Percentiles rank a stretch among this genome's conserved stretches.
Evolutionary conservation across 2,888 invertebrate genomes (phyloP).

Genomic region (Cinara cedri): DNA sequence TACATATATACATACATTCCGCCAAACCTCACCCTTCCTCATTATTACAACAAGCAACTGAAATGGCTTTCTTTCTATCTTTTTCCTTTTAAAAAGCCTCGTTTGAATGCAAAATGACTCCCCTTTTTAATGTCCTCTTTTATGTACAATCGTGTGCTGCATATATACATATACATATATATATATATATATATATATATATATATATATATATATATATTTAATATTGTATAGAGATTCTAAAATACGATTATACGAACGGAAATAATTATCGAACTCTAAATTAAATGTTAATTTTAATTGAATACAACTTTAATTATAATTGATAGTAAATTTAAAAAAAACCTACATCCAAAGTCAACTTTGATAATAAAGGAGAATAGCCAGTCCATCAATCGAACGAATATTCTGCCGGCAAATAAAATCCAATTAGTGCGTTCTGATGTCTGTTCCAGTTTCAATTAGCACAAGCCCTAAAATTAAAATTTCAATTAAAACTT

Average conservation of each 20-base stretch:
- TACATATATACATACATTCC: constrained; percentile 17
- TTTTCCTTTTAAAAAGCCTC: constrained; percentile 52
- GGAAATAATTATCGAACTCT: constrained; percentile 36
- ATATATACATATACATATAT: no score
- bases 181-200: no score
- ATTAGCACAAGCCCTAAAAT: constrained; percentile 35
- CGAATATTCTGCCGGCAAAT: constrained; percentile 18
- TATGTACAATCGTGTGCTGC: constrained; percentile 34
- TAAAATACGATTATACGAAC: constrained; percentile 34
- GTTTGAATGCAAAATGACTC: constrained; percentile 56
- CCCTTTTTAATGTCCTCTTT: constrained; percentile 56
- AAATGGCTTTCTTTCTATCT: constrained; percentile 56
- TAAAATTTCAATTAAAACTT: constrained; percentile 52
- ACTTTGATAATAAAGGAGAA: constrained; percentile 7
- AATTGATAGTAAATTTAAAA: constrained; percentile 26
- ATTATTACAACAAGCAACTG: constrained; percentile 54
- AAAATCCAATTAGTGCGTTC: constrained; percentile 43
- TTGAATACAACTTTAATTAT: constrained; percentile 33
- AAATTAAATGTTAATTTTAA: constrained; percentile 32
- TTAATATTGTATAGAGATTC: constrained; percentile 28
- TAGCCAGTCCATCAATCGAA: constrained; percentile 10
- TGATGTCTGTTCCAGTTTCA: constrained; percentile 44
- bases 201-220: no score
- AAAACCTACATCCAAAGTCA: constrained; percentile 8
- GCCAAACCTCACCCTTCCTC: constrained; percentile 39